Evolutionary conservation across 2,113 vertebrate genomes (phyloP).

Genomic region (Nothocercus nigrocapillus): DNA sequence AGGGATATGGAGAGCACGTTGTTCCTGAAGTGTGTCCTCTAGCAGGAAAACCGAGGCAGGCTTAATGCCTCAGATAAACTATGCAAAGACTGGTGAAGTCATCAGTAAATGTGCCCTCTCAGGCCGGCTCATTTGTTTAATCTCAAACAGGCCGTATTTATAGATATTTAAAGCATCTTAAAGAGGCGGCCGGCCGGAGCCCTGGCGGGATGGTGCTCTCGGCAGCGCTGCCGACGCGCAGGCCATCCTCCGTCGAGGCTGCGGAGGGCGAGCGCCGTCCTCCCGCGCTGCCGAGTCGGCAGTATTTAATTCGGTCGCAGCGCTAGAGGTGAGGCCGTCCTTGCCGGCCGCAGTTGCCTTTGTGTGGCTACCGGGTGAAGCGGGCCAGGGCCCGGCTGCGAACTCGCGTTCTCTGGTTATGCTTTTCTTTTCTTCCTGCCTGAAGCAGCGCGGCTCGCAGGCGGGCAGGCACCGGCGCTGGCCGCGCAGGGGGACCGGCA

Average conservation of each 20-base stretch:
- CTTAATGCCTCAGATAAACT: conserved; percentile 36
- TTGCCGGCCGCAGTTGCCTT: background rate
- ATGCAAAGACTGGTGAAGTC: background rate
- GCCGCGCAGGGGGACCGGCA: background rate
- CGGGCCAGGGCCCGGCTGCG: background rate
- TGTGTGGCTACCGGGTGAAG: background rate
- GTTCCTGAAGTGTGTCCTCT: background rate
- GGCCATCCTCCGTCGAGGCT: background rate
- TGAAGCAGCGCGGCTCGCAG: background rate
- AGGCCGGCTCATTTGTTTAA: conserved; percentile 34
- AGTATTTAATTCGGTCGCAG: background rate
- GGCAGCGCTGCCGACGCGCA: background rate
- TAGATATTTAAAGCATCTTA: conserved; percentile 41
- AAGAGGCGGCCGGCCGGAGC: conserved; percentile 19
- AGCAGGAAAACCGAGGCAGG: background rate
- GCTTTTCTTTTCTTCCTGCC: rapidly evolving
- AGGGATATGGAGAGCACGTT: background rate
- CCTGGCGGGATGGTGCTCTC: background rate
- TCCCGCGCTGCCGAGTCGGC: background rate
- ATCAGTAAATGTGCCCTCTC: conserved; percentile 31
- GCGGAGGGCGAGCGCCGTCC: background rate
- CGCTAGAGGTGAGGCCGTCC: background rate
- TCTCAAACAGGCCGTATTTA: conserved; percentile 9
- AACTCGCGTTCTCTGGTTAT: background rate
- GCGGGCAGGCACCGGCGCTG: background rate